Evolutionary conservation across 2,888 invertebrate genomes (phyloP), one percentile per base, ranked within the genome.

Genomic region (Papilio protenor): DNA sequence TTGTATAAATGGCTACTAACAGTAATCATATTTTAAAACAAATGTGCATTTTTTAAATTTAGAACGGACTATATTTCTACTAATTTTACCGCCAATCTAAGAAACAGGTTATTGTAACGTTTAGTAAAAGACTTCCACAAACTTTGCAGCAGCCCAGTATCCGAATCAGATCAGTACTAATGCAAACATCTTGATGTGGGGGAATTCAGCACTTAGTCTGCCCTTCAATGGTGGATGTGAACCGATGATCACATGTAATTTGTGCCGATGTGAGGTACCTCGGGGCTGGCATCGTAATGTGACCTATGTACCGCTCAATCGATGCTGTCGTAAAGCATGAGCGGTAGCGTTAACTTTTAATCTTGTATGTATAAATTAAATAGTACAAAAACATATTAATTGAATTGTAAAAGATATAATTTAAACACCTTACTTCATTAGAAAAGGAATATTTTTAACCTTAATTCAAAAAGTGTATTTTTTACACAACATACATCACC

Each of bases 301-400:
- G 59, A 76, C 47, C 47, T 70, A 76, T 76, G 61, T 49, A 49
- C 21, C 49, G 52, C 55, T n/a, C 23, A 14, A 61, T 71, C n/a
- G 47, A 59, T 59, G 27, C 49, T n/a, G 55, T 18, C 52, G 49
- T 23, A 45, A 66, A 6, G 11, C 66, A 66, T n/a, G 1, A 66
- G 66, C 40, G 33, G 11, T 40, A 66, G 66, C 40, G 66, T 18
- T 18, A 4, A 3, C 2, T 6, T 52, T 52, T 52, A 14, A 14
- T 4, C 16, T 52, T 52, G 52, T n/a, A 16, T 0, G 6, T n/a
- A 6, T 6, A 6, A 52, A 52, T 16, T 14, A 16, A 52, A 52
- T 16, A 18, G 16, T 16, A 49, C 14, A 52, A 52, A 14, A 52
- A 16, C 1, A 18, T 52, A 52, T 52, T 40, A 40, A 40, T 40